Percentiles rank a stretch among this genome's conserved stretches.
Conservation (phyloP, 2,888 invertebrate genomes). For the Heliconius hortense region DNA sequence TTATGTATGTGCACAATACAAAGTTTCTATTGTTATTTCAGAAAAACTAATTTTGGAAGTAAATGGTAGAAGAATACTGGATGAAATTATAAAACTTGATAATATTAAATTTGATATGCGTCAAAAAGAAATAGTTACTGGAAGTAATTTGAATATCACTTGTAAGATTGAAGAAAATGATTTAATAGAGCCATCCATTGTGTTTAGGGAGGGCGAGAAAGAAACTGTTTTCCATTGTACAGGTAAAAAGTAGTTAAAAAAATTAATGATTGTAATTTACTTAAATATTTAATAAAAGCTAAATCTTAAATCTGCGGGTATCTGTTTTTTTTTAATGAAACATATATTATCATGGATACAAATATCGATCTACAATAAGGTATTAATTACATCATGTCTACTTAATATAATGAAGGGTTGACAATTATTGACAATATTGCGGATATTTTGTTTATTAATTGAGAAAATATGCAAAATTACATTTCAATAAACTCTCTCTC, state of each 20-base stretch:
- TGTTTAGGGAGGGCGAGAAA: background rate
- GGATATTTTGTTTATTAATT: too few relatives aligned
- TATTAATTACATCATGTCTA: too few relatives aligned
- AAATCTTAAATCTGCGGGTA: too few relatives aligned
- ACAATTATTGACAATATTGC: too few relatives aligned
- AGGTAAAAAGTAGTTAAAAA: background rate
- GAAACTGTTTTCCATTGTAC: background rate
- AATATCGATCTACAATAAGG: too few relatives aligned
- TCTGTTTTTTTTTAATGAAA: too few relatives aligned
- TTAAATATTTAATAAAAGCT: too few relatives aligned
- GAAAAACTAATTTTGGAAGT: background rate
- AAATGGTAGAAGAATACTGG: background rate
- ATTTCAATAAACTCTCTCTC: too few relatives aligned
- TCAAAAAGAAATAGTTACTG: background rate
- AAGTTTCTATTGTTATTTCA: background rate
- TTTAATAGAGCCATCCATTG: background rate
- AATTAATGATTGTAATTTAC: too few relatives aligned
- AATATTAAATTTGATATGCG: background rate
- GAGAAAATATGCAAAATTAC: too few relatives aligned
- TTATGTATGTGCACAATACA: background rate
- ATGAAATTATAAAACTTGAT: background rate
- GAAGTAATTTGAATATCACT: conserved; percentile 3
- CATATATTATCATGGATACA: too few relatives aligned
- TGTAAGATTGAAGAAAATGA: background rate
- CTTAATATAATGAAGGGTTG: too few relatives aligned